Evolutionary conservation across 2,888 invertebrate genomes (phyloP).

Genomic region (Tillus elongatus): DNA sequence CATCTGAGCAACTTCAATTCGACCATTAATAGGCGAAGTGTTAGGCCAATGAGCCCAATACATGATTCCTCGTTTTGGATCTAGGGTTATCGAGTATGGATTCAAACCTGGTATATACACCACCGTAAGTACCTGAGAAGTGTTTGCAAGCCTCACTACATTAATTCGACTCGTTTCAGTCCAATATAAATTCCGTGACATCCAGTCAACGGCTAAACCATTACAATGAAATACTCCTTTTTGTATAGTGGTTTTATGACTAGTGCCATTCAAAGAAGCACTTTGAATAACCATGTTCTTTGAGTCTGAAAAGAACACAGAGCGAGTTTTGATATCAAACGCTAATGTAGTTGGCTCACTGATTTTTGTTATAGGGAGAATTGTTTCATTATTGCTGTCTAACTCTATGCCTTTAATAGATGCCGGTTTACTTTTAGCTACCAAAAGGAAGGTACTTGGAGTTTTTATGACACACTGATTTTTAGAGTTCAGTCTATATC

Average conservation of each 20-base stretch:
- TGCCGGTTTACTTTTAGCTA: conserved; percentile 57
- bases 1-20: conserved; percentile 63
- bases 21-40: conserved; percentile 42
- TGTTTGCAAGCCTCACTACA: conserved; percentile 56
- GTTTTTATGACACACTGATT: conserved; percentile 51
- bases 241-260: conserved; percentile 42
- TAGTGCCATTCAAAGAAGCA: conserved; percentile 22
- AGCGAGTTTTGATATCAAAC: conserved; percentile 49
- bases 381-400: conserved; percentile 46
- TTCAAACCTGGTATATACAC: conserved; percentile 48
- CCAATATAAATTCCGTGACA: conserved; percentile 76
- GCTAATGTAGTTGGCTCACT: conserved; percentile 59
- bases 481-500: conserved; percentile 52
- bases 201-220: conserved; percentile 77
- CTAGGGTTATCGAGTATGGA: conserved; percentile 52
- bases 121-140: conserved; percentile 48
- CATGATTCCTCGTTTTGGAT: conserved; percentile 61
- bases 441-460: conserved; percentile 55
- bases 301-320: conserved; percentile 45
- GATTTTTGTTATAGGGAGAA: conserved; percentile 60
- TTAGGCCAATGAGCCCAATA: conserved; percentile 70
- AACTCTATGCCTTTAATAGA: conserved; percentile 59
- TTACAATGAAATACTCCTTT: conserved; percentile 56
- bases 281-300: conserved; percentile 36
- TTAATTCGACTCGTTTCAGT: conserved; percentile 59